Base-by-base conservation (phyloP, 2,888 invertebrate species). In the Eupeodes luniger region DNA sequence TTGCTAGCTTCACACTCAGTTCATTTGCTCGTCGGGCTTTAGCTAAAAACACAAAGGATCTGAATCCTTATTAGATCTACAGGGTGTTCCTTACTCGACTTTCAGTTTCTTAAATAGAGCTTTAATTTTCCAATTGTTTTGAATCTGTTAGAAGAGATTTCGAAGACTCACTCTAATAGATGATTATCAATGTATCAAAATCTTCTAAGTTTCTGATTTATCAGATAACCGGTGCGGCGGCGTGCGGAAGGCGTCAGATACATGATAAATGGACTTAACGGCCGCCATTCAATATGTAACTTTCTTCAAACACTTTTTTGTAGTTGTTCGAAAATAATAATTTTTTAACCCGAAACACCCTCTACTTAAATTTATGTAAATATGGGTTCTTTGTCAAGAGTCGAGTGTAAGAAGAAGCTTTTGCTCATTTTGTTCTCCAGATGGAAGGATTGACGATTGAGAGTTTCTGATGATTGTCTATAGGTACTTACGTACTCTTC, bases 401-500 rank as follows among this genome's bases (percentile, higher is more conserved):
- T 5, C 12, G 9, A 7, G 57, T 12, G 57, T 7, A 59, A 14
- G 14, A 59, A 2, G 27, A 14, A 59, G 7, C 14, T 9, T 59
- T 59, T 36, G 34, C 34, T 59, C 34, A 59, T 59, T 59, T 47
- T 59, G 4, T 57, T 10, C 19, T 34, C 34, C 14, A 14, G 6
- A 59, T 12, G 12, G 47, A 9, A 40, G 40, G 9, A 40, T 40
- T 12, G 11, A 27, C 0, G 4, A 6, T 12, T 19, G 6, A 64
- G 19, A 47, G 14, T 66, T 66, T 5, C 49, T 67, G 51, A 12
- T 67, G 67, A 7, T 67, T 51, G 51, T 51, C 34, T 59, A n/a
- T 16, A 57, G 47, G 11, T 47, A 47, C 47, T 47, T 4, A 10
- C 0, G 10, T 59, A 14, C 59, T 16, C 11, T 0, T 5, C 3